Conservation (phyloP, 2,888 invertebrate species). For the Nymphalis urticae region DNA sequence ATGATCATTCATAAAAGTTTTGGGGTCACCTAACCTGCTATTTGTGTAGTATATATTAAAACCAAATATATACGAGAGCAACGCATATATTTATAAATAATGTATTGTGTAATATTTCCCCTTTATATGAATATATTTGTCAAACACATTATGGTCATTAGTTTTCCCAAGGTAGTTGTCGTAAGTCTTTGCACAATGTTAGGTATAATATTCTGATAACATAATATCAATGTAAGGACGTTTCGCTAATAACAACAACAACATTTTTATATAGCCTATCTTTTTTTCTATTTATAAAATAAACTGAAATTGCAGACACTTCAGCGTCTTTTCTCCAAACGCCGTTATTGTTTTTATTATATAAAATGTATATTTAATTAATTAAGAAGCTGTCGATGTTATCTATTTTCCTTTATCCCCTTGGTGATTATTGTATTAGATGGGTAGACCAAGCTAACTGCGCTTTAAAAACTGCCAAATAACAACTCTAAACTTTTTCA, state of each 20-base stretch:
- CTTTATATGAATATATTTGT: conserved; percentile 72
- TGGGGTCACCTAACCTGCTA: neutral
- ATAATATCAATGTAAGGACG: conserved; percentile 5
- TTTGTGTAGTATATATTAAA: neutral
- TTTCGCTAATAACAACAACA: neutral
- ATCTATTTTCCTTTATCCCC: too few relatives aligned
- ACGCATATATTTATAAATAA: conserved; percentile 56
- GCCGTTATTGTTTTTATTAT: too few relatives aligned
- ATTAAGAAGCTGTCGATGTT: too few relatives aligned
- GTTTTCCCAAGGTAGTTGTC: conserved; percentile 74
- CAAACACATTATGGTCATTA: conserved; percentile 66
- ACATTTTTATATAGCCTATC: too few relatives aligned
- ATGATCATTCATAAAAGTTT: neutral
- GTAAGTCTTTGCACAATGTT: conserved; percentile 54
- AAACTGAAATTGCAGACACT: conserved; percentile 14
- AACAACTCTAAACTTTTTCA: too few relatives aligned
- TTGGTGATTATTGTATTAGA: too few relatives aligned
- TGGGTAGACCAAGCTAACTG: too few relatives aligned
- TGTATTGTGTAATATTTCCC: conserved; percentile 64
- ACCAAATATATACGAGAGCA: conserved; percentile 46
- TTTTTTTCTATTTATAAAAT: neutral
- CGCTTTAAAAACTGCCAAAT: too few relatives aligned
- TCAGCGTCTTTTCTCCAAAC: conserved; percentile 12
- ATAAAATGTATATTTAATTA: too few relatives aligned
- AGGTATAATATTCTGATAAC: conserved; percentile 24